These are phyloP conservation scores for Xyrichtys novacula DNA, from an alignment of 2,797 vertebrate species.

Conservation along the genomic window DNA sequence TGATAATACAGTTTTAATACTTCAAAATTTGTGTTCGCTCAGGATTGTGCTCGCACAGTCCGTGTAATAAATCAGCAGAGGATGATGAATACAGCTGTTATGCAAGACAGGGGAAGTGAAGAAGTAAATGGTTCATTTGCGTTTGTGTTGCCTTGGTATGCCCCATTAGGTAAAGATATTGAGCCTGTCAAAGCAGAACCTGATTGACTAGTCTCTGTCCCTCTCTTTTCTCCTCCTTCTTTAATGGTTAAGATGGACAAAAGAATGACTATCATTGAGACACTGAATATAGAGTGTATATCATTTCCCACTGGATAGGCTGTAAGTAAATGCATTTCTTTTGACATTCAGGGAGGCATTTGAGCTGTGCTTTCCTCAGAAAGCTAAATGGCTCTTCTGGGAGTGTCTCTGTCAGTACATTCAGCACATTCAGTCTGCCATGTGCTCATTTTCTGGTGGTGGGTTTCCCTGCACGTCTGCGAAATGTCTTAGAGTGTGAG, in stretches of 20 bases:
- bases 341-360: slow-evolving; percentile 43
- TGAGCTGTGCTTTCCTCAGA: slow-evolving; percentile 22
- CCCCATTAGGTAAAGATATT: slow-evolving; percentile 70
- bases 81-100: slow-evolving; percentile 27
- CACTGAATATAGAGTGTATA: slow-evolving; percentile 30
- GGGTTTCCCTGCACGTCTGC: slow-evolving; percentile 55
- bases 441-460: slow-evolving; percentile 18
- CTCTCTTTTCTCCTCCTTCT: background rate
- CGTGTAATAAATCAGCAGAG: slow-evolving; percentile 12
- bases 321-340: slow-evolving; percentile 37
- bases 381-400: slow-evolving; percentile 52
- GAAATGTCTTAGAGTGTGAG: slow-evolving; percentile 28
- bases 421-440: slow-evolving; percentile 11
- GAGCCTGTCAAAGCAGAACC: slow-evolving; percentile 70
- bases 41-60: slow-evolving; percentile 8
- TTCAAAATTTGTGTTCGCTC: slow-evolving; percentile 1
- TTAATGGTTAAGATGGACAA: slow-evolving; percentile 21
- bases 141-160: slow-evolving; percentile 56
- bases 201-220: slow-evolving; percentile 54
- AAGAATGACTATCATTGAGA: slow-evolving; percentile 14
- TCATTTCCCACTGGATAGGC: slow-evolving; percentile 22
- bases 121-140: slow-evolving; percentile 63
- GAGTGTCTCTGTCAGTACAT: slow-evolving; percentile 36
- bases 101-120: slow-evolving; percentile 17
- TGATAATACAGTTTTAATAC: slow-evolving; percentile 9